A percentile compares a stretch with the other conserved stretches of the same genome.
Conservation (phyloP, 2,113 vertebrate species). For the Calidris pugnax region DNA sequence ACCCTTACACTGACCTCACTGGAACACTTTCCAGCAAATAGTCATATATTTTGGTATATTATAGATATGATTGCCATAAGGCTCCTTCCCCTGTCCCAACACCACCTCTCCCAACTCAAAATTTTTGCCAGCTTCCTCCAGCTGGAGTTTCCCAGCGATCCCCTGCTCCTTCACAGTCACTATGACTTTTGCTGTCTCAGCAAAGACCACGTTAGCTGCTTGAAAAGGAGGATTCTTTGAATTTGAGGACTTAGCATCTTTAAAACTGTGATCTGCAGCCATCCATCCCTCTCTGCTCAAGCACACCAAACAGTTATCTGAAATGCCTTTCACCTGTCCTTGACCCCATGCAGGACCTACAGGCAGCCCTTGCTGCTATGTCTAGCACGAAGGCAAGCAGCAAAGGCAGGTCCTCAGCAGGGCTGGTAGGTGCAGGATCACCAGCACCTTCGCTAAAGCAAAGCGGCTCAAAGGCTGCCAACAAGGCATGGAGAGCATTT, state of each 20-base stretch:
- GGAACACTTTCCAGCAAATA: neutral
- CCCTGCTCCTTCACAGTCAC: neutral
- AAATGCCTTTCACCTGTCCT: neutral
- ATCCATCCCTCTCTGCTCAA: neutral
- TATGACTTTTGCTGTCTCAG: neutral
- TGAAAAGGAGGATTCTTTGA: neutral
- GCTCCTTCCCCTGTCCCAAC: neutral
- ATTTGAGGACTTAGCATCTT: neutral
- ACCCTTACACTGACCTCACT: too few relatives aligned
- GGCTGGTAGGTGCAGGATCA: neutral
- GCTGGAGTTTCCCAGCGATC: neutral
- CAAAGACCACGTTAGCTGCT: fast-evolving
- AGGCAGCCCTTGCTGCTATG: neutral
- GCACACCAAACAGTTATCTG: neutral
- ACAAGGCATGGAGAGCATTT: neutral
- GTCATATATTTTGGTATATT: fast-evolving
- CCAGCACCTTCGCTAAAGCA: neutral
- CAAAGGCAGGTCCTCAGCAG: neutral
- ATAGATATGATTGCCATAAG: neutral
- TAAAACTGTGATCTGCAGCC: neutral
- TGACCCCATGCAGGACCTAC: fast-evolving
- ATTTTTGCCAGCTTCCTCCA: fast-evolving
- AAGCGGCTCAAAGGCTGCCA: neutral
- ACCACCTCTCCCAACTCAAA: neutral
- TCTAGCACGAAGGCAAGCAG: neutral